phyloP scores from a whole-genome alignment of 2,797 vertebrate species.

The Chlorospingus semifuscus region DNA sequence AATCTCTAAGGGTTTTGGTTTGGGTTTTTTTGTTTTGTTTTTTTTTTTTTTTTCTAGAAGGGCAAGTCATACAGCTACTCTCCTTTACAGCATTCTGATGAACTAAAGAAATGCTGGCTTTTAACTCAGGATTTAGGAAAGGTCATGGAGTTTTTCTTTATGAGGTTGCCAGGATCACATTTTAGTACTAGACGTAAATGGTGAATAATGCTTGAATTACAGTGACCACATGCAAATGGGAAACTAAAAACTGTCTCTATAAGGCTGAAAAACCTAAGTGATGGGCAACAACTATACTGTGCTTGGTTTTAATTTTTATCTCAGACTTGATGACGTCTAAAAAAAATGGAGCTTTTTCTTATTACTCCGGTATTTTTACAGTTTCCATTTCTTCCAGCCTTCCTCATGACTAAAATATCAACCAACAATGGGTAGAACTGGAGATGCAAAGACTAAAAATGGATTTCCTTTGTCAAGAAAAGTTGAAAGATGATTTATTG shows the following conservation, averaged over 20 bases:
- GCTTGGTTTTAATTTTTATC: background rate
- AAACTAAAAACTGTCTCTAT: background rate
- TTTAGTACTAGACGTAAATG: background rate
- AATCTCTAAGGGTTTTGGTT: background rate
- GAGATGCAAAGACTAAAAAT: background rate
- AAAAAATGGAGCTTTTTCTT: background rate
- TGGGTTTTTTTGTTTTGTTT: fast-evolving
- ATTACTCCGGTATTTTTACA: background rate
- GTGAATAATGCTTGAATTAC: background rate
- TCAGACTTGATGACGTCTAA: background rate
- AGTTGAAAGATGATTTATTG: background rate
- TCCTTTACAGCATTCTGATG: background rate
- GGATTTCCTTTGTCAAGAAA: background rate
- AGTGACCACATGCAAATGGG: background rate
- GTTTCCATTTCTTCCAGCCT: background rate
- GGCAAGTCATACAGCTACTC: background rate
- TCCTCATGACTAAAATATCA: background rate
- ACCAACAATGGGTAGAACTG: background rate
- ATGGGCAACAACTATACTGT: background rate
- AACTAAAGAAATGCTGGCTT: background rate
- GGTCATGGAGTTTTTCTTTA: background rate
- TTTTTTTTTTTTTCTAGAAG: background rate
- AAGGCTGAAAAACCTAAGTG: background rate
- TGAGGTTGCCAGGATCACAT: background rate
- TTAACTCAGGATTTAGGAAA: background rate